Evolutionary conservation across 2,888 invertebrate genomes (phyloP).

Genomic region (Morinoia aosen): DNA sequence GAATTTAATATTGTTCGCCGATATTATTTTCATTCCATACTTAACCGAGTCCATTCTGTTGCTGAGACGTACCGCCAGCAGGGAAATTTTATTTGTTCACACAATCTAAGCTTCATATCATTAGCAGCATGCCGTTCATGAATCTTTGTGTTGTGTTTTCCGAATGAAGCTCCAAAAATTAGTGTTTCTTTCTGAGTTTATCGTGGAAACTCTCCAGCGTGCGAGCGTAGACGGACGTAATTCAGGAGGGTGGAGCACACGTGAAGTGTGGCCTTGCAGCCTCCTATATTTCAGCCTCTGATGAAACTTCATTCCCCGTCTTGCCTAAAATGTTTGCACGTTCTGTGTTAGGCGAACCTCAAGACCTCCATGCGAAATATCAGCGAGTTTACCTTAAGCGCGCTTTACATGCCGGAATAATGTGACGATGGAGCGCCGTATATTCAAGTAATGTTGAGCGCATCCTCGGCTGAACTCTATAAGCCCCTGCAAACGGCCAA

Average conservation of each 20-base stretch:
- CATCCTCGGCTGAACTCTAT: background rate
- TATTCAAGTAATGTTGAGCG: constrained; percentile 6
- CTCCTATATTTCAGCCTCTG: constrained; percentile 10
- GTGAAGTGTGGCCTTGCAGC: background rate
- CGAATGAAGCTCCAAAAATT: background rate
- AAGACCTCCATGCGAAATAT: constrained; percentile 13
- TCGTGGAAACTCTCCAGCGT: background rate
- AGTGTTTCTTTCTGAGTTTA: background rate
- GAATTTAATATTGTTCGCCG: background rate
- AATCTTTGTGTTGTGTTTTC: background rate
- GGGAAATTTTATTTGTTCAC: background rate
- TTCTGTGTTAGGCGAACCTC: background rate
- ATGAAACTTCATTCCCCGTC: constrained; percentile 13
- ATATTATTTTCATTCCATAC: background rate
- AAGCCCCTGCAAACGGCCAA: constrained; percentile 28
- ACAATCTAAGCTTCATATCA: background rate
- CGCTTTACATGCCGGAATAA: constrained; percentile 22
- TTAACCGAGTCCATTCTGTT: background rate
- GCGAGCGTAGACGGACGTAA: background rate
- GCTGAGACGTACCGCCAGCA: background rate
- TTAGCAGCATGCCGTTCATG: background rate
- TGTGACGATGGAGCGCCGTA: constrained; percentile 6
- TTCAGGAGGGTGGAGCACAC: background rate
- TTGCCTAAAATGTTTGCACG: background rate
- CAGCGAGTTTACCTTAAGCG: background rate